These are phyloP conservation scores for Syndactyla subalaris DNA, from an alignment of 2,797 vertebrate species.

Conservation along the genomic window DNA sequence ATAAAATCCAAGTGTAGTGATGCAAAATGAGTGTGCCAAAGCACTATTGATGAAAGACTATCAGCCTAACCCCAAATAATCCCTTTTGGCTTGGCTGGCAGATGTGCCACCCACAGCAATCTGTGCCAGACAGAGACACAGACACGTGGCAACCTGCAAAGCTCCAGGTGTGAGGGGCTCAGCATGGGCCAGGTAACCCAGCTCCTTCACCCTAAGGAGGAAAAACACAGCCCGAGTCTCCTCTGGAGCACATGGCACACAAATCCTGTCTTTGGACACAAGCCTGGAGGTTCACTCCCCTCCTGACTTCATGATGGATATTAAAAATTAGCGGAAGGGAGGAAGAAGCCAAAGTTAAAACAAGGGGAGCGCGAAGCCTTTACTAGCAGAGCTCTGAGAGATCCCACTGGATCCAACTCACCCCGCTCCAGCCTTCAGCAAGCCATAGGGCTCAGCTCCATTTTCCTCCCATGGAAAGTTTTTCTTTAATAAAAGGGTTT, in stretches of 20 bases:
- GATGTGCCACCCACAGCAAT: background rate
- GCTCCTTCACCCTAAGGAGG: accelerated
- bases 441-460: background rate
- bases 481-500: background rate
- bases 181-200: accelerated
- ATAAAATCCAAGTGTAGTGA: background rate
- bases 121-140: accelerated
- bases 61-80: background rate
- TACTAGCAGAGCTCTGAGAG: accelerated
- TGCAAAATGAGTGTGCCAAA: background rate
- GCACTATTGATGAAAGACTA: accelerated
- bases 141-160: accelerated
- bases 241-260: background rate
- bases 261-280: background rate
- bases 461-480: accelerated
- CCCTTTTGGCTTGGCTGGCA: background rate
- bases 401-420: background rate
- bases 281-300: background rate
- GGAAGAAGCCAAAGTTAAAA: background rate
- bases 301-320: background rate
- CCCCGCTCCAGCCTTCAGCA: background rate
- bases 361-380: accelerated
- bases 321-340: background rate
- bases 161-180: background rate
- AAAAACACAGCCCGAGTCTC: background rate